Evolutionary conservation across 1,140 invertebrate species (phyloP).

Genomic region (Neodiprion lecontei): DNA sequence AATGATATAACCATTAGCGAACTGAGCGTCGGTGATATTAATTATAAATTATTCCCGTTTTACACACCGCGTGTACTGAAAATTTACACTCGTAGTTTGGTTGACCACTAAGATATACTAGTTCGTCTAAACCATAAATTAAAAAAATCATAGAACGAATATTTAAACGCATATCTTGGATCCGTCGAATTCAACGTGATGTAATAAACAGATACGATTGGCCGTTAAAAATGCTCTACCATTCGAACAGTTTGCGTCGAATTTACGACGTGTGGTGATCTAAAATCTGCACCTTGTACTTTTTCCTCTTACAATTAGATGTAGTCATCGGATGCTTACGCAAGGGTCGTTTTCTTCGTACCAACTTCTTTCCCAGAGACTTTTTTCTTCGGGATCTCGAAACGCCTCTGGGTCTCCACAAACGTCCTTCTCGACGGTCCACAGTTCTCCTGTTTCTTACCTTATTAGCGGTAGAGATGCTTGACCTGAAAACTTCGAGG

Average conservation of each 20-base stretch:
- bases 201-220: no score
- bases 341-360: no score
- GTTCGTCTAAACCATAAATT: background rate
- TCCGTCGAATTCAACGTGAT: no score
- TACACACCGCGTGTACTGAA: background rate
- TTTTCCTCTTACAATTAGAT: no score
- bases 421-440: background rate
- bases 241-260: no score
- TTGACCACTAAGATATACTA: background rate
- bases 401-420: background rate
- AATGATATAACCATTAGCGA: background rate
- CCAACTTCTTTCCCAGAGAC: no score
- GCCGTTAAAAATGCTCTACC: no score
- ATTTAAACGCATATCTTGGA: background rate
- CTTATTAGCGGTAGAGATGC: slow-evolving; percentile 40
- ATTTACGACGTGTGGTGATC: no score
- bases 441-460: slow-evolving; percentile 25
- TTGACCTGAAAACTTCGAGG: slow-evolving; percentile 40
- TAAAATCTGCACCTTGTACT: no score
- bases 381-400: background rate
- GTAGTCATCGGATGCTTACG: no score
- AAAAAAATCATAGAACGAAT: background rate
- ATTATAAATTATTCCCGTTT: background rate
- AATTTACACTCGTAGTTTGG: background rate
- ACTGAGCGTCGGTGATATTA: background rate